phyloP scores from a whole-genome alignment of 1,140 invertebrate species.

The Bombus breviceps region DNA sequence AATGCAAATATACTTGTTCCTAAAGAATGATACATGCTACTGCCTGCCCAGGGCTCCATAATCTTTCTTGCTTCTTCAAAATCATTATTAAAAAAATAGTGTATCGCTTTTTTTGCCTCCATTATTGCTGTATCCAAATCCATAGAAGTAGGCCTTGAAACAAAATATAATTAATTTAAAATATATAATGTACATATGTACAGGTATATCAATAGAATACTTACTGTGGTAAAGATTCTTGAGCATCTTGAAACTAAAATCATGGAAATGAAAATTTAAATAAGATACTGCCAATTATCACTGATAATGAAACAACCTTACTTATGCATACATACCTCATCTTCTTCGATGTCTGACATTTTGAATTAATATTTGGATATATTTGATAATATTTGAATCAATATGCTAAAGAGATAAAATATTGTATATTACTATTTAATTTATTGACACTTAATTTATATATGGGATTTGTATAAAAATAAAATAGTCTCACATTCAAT shows the following conservation, averaged over 20 bases:
- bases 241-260: slow-evolving; percentile 81
- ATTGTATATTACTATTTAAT: not conserved
- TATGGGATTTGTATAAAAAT: not conserved
- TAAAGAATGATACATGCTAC: slow-evolving; percentile 96
- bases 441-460: not conserved
- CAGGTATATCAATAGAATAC: slow-evolving; percentile 58
- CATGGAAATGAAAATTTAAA: not conserved
- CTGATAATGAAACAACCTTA: not conserved
- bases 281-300: not conserved
- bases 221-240: slow-evolving; percentile 74
- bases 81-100: slow-evolving; percentile 94
- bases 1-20: slow-evolving; percentile 94
- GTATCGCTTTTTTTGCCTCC: slow-evolving; percentile 88
- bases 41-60: slow-evolving; percentile 90
- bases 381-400: slow-evolving; percentile 48
- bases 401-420: slow-evolving; percentile 52
- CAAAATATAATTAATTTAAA: too few relatives aligned
- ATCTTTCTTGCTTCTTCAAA: slow-evolving; percentile 90
- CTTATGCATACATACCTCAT: slow-evolving; percentile 69
- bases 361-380: slow-evolving; percentile 56
- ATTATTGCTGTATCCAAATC: slow-evolving; percentile 86
- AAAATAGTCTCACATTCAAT: not conserved
- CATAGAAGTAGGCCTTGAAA: slow-evolving; percentile 81
- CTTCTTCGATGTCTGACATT: slow-evolving; percentile 79
- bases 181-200: slow-evolving; percentile 18